phyloP scores from a whole-genome alignment of 2,113 vertebrate genomes.

The Zootoca vivipara region DNA sequence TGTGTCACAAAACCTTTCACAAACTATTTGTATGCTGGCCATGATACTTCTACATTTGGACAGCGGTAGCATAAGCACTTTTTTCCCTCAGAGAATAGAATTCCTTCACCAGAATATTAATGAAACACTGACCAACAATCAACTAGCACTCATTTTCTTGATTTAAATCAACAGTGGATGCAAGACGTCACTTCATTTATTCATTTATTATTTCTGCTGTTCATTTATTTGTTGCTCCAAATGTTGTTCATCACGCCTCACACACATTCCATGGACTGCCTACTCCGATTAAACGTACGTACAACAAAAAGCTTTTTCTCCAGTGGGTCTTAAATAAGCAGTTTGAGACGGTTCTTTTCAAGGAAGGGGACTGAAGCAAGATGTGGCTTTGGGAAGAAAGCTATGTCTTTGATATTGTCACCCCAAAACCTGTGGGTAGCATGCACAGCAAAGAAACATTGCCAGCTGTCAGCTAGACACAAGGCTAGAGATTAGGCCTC shows the following conservation, averaged over 20 bases:
- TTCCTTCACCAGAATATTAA: neutral
- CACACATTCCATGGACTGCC: neutral
- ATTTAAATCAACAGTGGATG: neutral
- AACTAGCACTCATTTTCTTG: neutral
- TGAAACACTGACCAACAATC: neutral
- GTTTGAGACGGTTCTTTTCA: neutral
- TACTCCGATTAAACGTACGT: accelerated
- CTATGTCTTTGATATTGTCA: neutral
- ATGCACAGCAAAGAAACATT: neutral
- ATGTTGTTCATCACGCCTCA: neutral
- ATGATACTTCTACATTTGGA: neutral
- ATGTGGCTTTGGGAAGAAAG: neutral
- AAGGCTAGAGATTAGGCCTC: neutral
- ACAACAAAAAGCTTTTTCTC: neutral
- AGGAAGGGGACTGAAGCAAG: neutral
- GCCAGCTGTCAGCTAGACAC: neutral
- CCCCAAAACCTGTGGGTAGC: neutral
- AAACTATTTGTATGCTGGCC: neutral
- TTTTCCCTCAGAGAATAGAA: neutral
- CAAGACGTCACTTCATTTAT: neutral
- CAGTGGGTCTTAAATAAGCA: constrained; percentile 35
- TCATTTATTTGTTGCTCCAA: accelerated
- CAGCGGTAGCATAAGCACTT: neutral
- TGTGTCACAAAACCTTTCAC: neutral
- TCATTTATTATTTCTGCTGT: neutral